phyloP scores from a whole-genome alignment of 2,888 invertebrate species.

The Macaria liturata region DNA sequence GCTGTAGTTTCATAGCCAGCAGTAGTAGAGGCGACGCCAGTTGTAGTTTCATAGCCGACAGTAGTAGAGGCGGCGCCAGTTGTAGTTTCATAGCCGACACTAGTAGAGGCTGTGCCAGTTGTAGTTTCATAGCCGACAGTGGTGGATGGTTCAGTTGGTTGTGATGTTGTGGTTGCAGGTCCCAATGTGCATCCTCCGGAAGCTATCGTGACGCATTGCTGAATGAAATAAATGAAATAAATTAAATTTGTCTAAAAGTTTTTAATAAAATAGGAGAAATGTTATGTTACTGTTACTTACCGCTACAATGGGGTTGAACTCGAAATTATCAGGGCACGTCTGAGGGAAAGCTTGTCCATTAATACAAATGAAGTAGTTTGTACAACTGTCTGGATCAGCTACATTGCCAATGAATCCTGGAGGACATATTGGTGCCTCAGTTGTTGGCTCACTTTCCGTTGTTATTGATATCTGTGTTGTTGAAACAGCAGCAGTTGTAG shows the following conservation, averaged over 20 bases:
- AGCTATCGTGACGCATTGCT: no score
- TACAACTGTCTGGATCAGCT: slow-evolving; percentile 1
- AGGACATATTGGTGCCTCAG: slow-evolving; percentile 1
- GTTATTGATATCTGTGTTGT: slow-evolving; percentile 10
- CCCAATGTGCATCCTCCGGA: slow-evolving; percentile 7
- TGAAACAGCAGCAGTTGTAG: neutral
- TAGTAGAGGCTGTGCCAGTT: neutral
- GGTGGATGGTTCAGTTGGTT: neutral
- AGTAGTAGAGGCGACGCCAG: no score
- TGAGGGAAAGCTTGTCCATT: slow-evolving; percentile 23
- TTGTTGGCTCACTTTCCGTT: slow-evolving; percentile 1
- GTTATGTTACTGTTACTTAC: slow-evolving; percentile 30
- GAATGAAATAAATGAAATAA: no score
- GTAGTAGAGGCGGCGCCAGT: no score
- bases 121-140: slow-evolving; percentile 1
- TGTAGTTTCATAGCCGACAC: neutral
- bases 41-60: no score
- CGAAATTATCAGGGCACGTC: slow-evolving; percentile 42
- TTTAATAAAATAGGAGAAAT: no score
- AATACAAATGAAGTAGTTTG: neutral
- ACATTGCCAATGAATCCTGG: neutral
- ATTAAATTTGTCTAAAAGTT: no score
- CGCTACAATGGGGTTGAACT: slow-evolving; percentile 37
- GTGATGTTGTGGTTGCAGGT: neutral
- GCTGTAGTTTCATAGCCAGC: no score